These are phyloP conservation scores for Acyrthosiphon pisum DNA, from an alignment of 1,140 invertebrate species.

Conservation along the genomic window DNA sequence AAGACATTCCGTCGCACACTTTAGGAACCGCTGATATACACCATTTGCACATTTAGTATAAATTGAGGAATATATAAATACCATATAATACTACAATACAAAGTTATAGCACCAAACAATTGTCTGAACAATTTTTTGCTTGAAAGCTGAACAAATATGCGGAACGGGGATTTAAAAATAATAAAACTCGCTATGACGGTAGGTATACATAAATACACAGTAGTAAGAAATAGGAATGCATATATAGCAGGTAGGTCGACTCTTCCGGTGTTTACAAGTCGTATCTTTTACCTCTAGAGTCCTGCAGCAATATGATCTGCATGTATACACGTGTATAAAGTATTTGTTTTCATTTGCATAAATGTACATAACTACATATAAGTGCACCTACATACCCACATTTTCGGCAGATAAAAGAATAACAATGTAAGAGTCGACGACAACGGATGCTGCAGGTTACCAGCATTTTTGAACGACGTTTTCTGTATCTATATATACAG, in stretches of 20 bases:
- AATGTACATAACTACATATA: not conserved
- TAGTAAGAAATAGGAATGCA: not conserved
- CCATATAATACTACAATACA: not conserved
- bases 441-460: not conserved
- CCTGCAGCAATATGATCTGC: not conserved
- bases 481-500: not conserved
- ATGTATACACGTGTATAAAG: not conserved
- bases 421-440: not conserved
- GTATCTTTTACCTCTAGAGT: not conserved
- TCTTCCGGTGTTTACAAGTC: constrained; percentile 6
- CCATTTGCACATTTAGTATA: no score
- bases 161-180: not conserved
- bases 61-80: not conserved
- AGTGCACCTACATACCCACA: not conserved
- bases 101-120: not conserved
- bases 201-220: not conserved
- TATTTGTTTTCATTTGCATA: constrained; percentile 12
- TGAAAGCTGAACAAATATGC: not conserved
- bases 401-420: not conserved
- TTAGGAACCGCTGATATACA: no score
- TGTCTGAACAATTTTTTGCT: not conserved
- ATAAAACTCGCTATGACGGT: not conserved
- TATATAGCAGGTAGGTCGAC: not conserved
- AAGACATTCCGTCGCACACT: no score
- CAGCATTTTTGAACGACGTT: not conserved